Evolutionary conservation across 2,797 vertebrate genomes (phyloP).

Genomic region (Sciaenops ocellatus): DNA sequence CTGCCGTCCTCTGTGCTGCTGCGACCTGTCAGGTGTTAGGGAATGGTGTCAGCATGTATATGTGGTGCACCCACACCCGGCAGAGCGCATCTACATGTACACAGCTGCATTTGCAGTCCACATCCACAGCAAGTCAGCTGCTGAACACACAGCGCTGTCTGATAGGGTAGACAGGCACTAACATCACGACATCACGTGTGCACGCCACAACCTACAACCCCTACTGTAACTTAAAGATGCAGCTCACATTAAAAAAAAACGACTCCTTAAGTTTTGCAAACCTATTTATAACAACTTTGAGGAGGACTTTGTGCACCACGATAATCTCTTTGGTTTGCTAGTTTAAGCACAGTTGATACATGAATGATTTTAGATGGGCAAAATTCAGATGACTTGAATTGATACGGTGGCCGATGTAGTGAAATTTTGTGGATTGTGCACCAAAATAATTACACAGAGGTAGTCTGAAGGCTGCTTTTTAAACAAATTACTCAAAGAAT

Average conservation of each 20-base stretch:
- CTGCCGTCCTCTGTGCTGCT: background rate
- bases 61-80: too few relatives aligned
- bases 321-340: too few relatives aligned
- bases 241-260: background rate
- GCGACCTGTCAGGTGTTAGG: background rate
- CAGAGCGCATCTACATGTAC: background rate
- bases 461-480: too few relatives aligned
- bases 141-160: constrained; percentile 11
- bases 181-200: constrained; percentile 23
- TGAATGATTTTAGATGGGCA: too few relatives aligned
- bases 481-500: too few relatives aligned
- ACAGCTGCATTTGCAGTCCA: background rate
- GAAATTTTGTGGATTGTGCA: too few relatives aligned
- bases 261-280: too few relatives aligned
- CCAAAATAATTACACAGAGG: too few relatives aligned
- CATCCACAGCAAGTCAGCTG: background rate
- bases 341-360: background rate
- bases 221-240: background rate
- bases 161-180: background rate
- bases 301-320: too few relatives aligned
- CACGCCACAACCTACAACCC: background rate
- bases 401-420: too few relatives aligned
- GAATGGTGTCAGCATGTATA: background rate
- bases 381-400: too few relatives aligned
- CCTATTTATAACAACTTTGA: background rate